Evolutionary conservation across 2,113 vertebrate species (phyloP).

Genomic region (Urocitellus parryii): DNA sequence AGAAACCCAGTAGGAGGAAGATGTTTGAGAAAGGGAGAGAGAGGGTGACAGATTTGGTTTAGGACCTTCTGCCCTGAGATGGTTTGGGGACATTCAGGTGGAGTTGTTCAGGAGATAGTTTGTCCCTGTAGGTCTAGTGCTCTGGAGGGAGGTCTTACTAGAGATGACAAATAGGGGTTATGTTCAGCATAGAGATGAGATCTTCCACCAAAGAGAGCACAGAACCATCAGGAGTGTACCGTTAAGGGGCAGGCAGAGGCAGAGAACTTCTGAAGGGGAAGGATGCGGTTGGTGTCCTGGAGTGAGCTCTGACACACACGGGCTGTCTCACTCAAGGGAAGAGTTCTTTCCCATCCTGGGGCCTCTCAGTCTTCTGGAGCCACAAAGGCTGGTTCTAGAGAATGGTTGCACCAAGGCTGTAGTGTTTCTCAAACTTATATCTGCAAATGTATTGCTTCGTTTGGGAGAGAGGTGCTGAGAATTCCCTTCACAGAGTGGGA

Average conservation of each 20-base stretch:
- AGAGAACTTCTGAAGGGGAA: background rate
- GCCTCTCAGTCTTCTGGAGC: background rate
- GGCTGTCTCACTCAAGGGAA: background rate
- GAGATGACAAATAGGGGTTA: background rate
- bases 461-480: background rate
- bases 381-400: background rate
- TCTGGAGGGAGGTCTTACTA: background rate
- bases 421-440: accelerated
- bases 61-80: background rate
- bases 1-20: background rate
- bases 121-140: background rate
- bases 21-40: background rate
- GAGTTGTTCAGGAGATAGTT: background rate
- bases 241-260: background rate
- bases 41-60: background rate
- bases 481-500: background rate
- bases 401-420: accelerated
- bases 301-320: accelerated
- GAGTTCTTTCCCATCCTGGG: accelerated
- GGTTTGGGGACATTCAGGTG: background rate
- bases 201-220: background rate
- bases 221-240: accelerated
- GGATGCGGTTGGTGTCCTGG: background rate
- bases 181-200: background rate
- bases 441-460: background rate